A percentile compares a stretch with the other conserved stretches of the same genome.
These are phyloP conservation scores for Zosterops hypoxanthus DNA, from an alignment of 2,113 vertebrate species.

Conservation along the genomic window DNA sequence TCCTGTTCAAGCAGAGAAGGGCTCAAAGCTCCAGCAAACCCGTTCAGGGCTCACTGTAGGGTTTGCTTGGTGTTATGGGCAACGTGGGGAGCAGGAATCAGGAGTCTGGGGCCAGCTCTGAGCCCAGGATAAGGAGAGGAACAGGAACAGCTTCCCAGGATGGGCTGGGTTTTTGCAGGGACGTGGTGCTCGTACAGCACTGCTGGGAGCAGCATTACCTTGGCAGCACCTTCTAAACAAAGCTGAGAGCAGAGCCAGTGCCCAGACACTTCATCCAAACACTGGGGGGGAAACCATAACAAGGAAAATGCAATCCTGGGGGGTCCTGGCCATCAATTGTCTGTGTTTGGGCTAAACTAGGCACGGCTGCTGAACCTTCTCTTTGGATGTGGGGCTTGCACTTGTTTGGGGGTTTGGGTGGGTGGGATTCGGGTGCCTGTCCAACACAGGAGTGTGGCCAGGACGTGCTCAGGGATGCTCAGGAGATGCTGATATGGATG, in stretches of 20 bases:
- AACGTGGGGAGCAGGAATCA: background rate
- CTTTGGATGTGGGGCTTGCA: background rate
- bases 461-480: background rate
- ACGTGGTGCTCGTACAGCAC: background rate
- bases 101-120: rapidly evolving
- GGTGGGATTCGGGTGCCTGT: background rate
- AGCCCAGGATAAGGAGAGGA: background rate
- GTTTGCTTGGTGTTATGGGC: background rate
- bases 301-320: background rate
- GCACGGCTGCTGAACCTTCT: background rate
- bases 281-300: background rate
- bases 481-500: background rate
- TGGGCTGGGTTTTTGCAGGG: background rate
- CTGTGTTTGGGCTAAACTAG: background rate
- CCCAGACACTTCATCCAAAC: slow-evolving; percentile 30
- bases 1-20: background rate
- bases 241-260: background rate
- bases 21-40: background rate
- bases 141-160: background rate
- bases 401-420: background rate
- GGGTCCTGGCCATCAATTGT: background rate
- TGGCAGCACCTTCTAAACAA: slow-evolving; percentile 37
- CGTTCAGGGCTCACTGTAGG: background rate
- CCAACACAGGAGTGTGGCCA: rapidly evolving
- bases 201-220: background rate